A percentile compares a stretch with the other conserved stretches of the same genome.
Evolutionary conservation across 1,140 invertebrate genomes (phyloP).

Genomic region (Cyclargus thomasi): DNA sequence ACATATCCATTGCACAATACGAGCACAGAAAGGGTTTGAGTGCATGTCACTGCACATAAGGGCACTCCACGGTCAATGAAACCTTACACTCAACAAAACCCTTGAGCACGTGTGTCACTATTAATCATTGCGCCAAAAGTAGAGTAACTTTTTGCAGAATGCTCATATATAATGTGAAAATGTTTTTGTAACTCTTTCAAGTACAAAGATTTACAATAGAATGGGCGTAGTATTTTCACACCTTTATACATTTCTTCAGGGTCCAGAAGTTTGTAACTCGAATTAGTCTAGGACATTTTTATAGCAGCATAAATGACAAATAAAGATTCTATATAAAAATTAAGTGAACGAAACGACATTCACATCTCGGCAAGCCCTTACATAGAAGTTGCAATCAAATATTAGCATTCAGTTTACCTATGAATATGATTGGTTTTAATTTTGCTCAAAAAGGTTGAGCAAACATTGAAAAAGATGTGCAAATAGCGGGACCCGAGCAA

Average conservation of each 20-base stretch:
- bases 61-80: conserved; percentile 63
- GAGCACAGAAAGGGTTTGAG: conserved; percentile 59
- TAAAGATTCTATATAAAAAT: too few species aligned
- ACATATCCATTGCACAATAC: conserved; percentile 66
- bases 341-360: too few species aligned
- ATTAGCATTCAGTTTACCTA: too few species aligned
- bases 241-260: too few species aligned
- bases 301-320: too few species aligned
- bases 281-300: too few species aligned
- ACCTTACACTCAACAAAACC: conserved; percentile 52
- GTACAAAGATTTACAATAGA: too few species aligned
- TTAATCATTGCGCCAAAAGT: conserved; percentile 18
- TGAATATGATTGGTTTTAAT: background rate
- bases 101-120: conserved; percentile 50
- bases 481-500: conserved; percentile 47
- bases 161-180: background rate
- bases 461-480: conserved; percentile 14
- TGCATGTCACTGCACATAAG: conserved; percentile 67
- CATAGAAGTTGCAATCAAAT: too few species aligned
- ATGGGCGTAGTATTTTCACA: too few species aligned
- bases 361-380: too few species aligned
- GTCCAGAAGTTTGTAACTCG: too few species aligned
- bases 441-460: conserved; percentile 5
- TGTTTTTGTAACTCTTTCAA: background rate
- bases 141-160: background rate